Evolutionary conservation across 2,113 vertebrate genomes (phyloP).

Genomic region (Oncorhynchus kisutch): DNA sequence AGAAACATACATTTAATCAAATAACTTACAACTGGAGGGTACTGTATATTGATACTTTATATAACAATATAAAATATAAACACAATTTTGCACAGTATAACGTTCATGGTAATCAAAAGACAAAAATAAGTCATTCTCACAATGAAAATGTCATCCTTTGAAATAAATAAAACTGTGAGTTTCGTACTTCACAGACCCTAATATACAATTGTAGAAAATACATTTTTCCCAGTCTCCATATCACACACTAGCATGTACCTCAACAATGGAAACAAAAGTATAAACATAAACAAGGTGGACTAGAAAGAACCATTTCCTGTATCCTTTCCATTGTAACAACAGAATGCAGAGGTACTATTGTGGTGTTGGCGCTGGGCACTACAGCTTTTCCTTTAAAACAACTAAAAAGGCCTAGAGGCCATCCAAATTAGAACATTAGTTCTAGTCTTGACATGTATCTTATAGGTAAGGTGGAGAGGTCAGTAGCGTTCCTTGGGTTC

Average conservation of each 20-base stretch:
- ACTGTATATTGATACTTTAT: neutral
- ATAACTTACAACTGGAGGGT: neutral
- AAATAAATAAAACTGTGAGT: neutral
- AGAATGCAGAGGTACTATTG: neutral
- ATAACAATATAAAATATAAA: neutral
- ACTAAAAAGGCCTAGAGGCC: neutral
- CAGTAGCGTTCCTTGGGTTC: constrained; percentile 80
- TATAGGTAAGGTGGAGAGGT: constrained; percentile 12
- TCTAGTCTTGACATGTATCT: neutral
- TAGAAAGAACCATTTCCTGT: neutral
- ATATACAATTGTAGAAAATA: neutral
- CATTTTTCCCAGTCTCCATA: neutral
- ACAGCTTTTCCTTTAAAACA: neutral
- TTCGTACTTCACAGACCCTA: neutral
- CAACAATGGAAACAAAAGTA: neutral
- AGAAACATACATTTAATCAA: neutral
- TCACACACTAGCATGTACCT: neutral
- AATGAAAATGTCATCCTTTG: too few species aligned
- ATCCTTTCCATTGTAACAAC: neutral
- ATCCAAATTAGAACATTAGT: neutral
- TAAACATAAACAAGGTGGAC: neutral
- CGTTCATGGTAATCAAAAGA: too few species aligned
- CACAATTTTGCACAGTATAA: neutral
- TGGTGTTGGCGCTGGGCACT: neutral
- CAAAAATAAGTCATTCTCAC: too few species aligned